These are phyloP conservation scores for Drosophila ercepeae DNA, from an alignment of 1,140 invertebrate species.

Conservation along the genomic window DNA sequence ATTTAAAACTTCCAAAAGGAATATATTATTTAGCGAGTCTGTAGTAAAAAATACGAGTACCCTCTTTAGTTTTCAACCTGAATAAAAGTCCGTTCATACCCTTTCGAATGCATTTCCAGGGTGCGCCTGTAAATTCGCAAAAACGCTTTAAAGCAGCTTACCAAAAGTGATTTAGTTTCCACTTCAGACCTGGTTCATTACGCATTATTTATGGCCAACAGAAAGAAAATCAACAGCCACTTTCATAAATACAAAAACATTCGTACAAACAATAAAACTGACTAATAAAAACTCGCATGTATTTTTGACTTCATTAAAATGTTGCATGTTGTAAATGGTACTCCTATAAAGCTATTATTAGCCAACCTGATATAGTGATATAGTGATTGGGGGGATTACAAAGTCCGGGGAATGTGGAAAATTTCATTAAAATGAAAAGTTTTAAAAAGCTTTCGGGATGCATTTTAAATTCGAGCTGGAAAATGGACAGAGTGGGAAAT, in stretches of 20 bases:
- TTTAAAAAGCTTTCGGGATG: background rate
- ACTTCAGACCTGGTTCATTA: slow-evolving; percentile 42
- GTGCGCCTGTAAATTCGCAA: slow-evolving; percentile 28
- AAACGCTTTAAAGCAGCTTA: slow-evolving; percentile 39
- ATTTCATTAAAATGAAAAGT: slow-evolving; percentile 26
- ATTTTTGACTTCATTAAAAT: slow-evolving; percentile 76
- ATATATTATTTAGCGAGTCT: too few species aligned
- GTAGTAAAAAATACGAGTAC: too few species aligned
- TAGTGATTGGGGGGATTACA: background rate
- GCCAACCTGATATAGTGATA: background rate
- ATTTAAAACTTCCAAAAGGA: too few species aligned
- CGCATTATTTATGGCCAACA: slow-evolving; percentile 72
- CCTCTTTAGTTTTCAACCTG: too few species aligned
- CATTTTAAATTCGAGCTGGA: background rate
- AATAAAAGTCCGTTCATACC: background rate
- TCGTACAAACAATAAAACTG: slow-evolving; percentile 66
- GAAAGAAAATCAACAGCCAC: slow-evolving; percentile 13
- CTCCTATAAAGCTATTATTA: slow-evolving; percentile 48
- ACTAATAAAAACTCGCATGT: slow-evolving; percentile 69
- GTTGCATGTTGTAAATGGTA: slow-evolving; percentile 22
- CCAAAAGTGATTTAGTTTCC: slow-evolving; percentile 55
- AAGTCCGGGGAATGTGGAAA: background rate
- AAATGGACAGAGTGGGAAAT: too few species aligned
- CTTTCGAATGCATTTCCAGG: background rate
- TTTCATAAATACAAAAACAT: slow-evolving; percentile 8